phyloP scores from a whole-genome alignment of 2,888 invertebrate species.

The Muschampia staudingeri region DNA sequence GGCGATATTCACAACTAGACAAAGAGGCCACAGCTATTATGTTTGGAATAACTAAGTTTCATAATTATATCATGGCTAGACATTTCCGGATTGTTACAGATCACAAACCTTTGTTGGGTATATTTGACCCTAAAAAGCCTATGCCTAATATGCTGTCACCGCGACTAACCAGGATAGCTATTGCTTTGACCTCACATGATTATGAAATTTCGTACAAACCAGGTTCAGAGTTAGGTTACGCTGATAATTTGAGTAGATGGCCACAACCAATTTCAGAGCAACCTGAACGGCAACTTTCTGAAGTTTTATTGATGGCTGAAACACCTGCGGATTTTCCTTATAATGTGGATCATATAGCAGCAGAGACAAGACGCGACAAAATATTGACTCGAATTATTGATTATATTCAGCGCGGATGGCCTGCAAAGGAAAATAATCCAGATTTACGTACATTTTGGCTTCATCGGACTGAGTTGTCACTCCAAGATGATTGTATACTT shows the following conservation, averaged over 20 bases:
- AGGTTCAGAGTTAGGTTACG: neutral
- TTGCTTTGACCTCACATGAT: conserved; percentile 7
- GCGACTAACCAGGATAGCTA: conserved; percentile 7
- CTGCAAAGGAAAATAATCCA: neutral
- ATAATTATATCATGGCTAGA: neutral
- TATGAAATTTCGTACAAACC: conserved; percentile 12
- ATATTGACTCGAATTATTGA: neutral
- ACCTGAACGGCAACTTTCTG: neutral
- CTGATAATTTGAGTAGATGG: neutral
- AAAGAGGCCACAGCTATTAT: conserved; percentile 11
- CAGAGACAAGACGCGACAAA: neutral
- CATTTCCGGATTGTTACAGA: neutral
- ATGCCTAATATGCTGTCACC: conserved; percentile 11
- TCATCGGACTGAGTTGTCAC: neutral
- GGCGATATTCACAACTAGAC: conserved; percentile 7
- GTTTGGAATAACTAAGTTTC: conserved; percentile 15
- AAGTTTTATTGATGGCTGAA: conserved; percentile 9
- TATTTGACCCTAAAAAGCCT: conserved; percentile 4
- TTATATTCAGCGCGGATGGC: conserved; percentile 10
- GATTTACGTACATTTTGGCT: conserved; percentile 13
- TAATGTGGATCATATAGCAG: conserved; percentile 1
- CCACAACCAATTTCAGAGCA: neutral
- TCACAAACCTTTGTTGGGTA: neutral
- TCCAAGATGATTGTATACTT: conserved; percentile 15
- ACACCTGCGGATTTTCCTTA: conserved; percentile 1